phyloP scores from a whole-genome alignment of 2,888 invertebrate species.

The Lingula anatina region DNA sequence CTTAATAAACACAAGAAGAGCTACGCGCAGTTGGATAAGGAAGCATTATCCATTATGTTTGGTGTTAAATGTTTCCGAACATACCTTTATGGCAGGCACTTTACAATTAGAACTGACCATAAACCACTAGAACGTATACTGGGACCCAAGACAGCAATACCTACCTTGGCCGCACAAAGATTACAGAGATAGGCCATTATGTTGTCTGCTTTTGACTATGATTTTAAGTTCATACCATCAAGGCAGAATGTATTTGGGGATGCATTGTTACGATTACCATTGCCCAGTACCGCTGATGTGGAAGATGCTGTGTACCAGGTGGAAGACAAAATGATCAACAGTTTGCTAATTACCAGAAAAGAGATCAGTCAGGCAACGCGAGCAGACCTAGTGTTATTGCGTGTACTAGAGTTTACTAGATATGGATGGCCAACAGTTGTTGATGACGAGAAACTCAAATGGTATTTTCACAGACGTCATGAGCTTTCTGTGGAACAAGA shows the following conservation, averaged over 20 bases:
- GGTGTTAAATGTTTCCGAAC: not conserved
- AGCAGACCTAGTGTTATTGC: slow-evolving; percentile 1
- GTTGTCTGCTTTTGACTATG: slow-evolving; percentile 1
- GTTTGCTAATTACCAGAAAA: not conserved
- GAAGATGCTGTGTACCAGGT: not conserved
- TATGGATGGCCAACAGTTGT: slow-evolving; percentile 2
- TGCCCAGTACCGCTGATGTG: not conserved
- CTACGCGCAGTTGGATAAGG: slow-evolving; percentile 9
- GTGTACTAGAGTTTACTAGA: not conserved
- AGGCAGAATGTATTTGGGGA: slow-evolving; percentile 1
- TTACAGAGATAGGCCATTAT: slow-evolving; percentile 5
- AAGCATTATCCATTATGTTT: slow-evolving; percentile 1
- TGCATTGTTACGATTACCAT: slow-evolving; percentile 1
- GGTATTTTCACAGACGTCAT: slow-evolving; percentile 7
- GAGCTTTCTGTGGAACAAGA: slow-evolving; percentile 18
- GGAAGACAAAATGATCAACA: not conserved
- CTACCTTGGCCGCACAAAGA: not conserved
- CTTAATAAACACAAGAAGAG: not conserved
- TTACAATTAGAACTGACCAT: slow-evolving; percentile 3
- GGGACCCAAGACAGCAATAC: slow-evolving; percentile 1
- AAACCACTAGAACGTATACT: slow-evolving; percentile 1
- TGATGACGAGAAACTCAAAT: not conserved
- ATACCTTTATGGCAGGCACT: slow-evolving; percentile 5
- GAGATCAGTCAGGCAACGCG: slow-evolving; percentile 4
- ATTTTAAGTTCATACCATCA: not conserved